Evolutionary conservation across 2,113 vertebrate genomes (phyloP), one percentile per base, ranked within the genome.

Genomic region (Seriola quinqueradiata): DNA sequence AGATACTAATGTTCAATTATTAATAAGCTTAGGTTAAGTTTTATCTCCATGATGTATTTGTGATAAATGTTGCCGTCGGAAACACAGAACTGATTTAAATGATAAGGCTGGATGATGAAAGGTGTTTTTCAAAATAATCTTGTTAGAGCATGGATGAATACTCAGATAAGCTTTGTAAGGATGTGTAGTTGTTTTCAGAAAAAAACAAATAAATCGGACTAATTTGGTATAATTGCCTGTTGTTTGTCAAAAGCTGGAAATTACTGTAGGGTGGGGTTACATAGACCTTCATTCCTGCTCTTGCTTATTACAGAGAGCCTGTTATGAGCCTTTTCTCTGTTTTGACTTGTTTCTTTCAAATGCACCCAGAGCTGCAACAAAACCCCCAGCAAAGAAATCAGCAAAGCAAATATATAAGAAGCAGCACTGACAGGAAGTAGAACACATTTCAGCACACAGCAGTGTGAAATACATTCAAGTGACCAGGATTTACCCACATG

Each of bases 401-500:
- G 38, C 36, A 23, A 70, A 58, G 46, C 46, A 64, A 59, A 75
- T 23, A 34, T 3, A 77, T 38, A 74, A 69, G 63, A 60, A 32
- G 0, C 1, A 21, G 34, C 12, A 57, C 10, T 36, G 52, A 70
- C 12, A 77, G 78, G 87, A 87, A 89, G 79, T 68, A 17, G 5
- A 44, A 8, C 42, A 82, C 28, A 75, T 38, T 75, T 58, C 57
- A 23, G 8, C 40, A 42, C 40, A 11, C 40, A 9, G 32, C 16
- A 61, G 28, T 3, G 14, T 12, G 14, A 80, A 46, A 14, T 12
- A 64, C 60, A 50, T 28, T 68, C 28, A 65, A 75, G 52, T 13
- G 54, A 42, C 25, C 4, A 16, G 66, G 52, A 86, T 42, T 65
- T 8, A 63, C 9, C 38, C 1, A 4, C 3, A 90, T 87, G 90